These are phyloP conservation scores for Conomelus anceps DNA, from an alignment of 2,888 invertebrate genomes.

Conservation along the genomic window DNA sequence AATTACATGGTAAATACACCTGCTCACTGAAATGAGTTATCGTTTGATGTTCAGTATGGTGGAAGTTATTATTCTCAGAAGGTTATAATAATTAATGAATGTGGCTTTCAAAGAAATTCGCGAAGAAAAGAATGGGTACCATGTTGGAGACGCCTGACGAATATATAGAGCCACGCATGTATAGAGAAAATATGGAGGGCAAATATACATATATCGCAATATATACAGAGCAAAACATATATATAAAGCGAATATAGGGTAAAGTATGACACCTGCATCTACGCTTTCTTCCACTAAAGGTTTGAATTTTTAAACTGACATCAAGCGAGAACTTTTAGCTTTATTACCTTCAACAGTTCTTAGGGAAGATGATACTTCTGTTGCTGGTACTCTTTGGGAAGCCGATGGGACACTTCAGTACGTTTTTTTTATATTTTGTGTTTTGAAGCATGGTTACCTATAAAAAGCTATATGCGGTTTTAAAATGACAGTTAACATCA, in stretches of 20 bases:
- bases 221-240: neutral
- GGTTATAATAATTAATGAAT: too few relatives aligned
- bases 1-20: too few relatives aligned
- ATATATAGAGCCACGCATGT: neutral
- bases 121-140: too few relatives aligned
- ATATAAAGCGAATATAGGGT: neutral
- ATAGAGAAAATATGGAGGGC: neutral
- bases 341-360: neutral
- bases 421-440: neutral
- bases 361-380: neutral
- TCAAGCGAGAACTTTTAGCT: neutral
- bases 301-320: neutral
- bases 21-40: too few relatives aligned
- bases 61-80: too few relatives aligned
- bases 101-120: too few relatives aligned
- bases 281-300: neutral
- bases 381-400: neutral
- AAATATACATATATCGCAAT: neutral
- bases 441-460: too few relatives aligned
- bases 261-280: neutral
- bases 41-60: too few relatives aligned
- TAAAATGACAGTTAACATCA: too few relatives aligned
- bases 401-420: neutral
- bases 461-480: neutral
- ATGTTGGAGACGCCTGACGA: too few relatives aligned